These are phyloP conservation scores for Zelostemma sp. DNA, from an alignment of 1,140 invertebrate species.

Conservation along the genomic window DNA sequence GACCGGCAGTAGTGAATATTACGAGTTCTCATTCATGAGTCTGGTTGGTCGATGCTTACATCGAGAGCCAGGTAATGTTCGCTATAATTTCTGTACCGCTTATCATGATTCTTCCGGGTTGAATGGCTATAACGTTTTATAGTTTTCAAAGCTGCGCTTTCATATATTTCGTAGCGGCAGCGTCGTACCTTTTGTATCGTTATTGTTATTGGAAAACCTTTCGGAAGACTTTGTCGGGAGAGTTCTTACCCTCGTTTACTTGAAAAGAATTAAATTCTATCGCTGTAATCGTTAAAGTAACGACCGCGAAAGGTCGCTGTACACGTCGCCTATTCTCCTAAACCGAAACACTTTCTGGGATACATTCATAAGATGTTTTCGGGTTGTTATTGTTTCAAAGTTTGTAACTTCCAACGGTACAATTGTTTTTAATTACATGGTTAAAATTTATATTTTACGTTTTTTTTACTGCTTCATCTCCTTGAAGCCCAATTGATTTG, in stretches of 20 bases:
- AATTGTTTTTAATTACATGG: too few species aligned
- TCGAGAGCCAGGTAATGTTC: conserved; percentile 19
- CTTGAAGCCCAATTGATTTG: too few species aligned
- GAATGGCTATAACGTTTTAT: conserved; percentile 16
- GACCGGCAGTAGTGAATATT: conserved; percentile 10
- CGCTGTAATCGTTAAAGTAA: conserved; percentile 27
- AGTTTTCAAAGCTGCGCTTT: conserved; percentile 2
- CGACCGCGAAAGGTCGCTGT: conserved; percentile 17
- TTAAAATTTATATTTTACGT: too few species aligned
- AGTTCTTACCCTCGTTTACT: neutral
- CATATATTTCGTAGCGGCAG: conserved; percentile 1
- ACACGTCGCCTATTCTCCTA: too few species aligned
- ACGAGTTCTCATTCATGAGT: conserved; percentile 10
- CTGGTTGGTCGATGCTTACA: conserved; percentile 3
- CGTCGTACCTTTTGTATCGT: conserved; percentile 29
- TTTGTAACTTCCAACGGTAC: too few species aligned
- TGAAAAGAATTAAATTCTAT: conserved; percentile 14
- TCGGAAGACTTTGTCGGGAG: conserved; percentile 14
- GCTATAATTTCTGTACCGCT: conserved; percentile 20
- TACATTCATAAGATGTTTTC: conserved; percentile 6
- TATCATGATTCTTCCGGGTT: conserved; percentile 13
- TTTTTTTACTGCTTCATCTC: too few species aligned
- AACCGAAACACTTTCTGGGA: conserved; percentile 9
- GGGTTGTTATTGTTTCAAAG: neutral
- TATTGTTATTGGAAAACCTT: conserved; percentile 43